Evolutionary conservation across 2,888 invertebrate genomes (phyloP).

Genomic region (Calliphora vomitoria): DNA sequence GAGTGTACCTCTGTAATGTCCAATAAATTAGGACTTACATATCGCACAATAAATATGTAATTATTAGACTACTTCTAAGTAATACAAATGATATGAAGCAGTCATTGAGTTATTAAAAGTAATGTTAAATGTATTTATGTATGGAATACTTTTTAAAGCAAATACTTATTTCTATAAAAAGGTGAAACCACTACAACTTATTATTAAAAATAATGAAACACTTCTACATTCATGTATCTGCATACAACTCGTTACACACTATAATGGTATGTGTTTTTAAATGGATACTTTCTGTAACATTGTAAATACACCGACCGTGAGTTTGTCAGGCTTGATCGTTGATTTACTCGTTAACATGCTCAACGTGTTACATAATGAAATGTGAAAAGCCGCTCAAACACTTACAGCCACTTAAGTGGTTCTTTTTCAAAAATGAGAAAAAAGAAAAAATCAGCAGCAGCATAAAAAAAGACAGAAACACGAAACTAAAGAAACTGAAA

Average conservation of each 20-base stretch:
- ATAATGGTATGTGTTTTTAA: not conserved
- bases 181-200: not conserved
- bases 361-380: slow-evolving; percentile 73
- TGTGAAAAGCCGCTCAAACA: slow-evolving; percentile 76
- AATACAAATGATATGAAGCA: too few relatives aligned
- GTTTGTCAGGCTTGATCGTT: slow-evolving; percentile 60
- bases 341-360: slow-evolving; percentile 72
- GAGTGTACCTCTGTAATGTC: too few relatives aligned
- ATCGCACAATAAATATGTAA: too few relatives aligned
- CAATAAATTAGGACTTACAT: too few relatives aligned
- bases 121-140: too few relatives aligned
- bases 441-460: slow-evolving; percentile 20
- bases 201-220: slow-evolving; percentile 53
- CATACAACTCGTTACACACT: too few relatives aligned
- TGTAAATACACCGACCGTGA: slow-evolving; percentile 9
- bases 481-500: slow-evolving; percentile 28
- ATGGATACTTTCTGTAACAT: slow-evolving; percentile 13
- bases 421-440: slow-evolving; percentile 56
- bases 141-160: too few relatives aligned
- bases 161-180: too few relatives aligned
- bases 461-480: slow-evolving; percentile 9
- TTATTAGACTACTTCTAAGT: too few relatives aligned
- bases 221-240: slow-evolving; percentile 10
- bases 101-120: too few relatives aligned
- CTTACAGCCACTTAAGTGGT: slow-evolving; percentile 75